A percentile compares a stretch with the other conserved stretches of the same genome.
Evolutionary conservation across 2,797 vertebrate genomes (phyloP).

Genomic region (Enteromius treurensis): DNA sequence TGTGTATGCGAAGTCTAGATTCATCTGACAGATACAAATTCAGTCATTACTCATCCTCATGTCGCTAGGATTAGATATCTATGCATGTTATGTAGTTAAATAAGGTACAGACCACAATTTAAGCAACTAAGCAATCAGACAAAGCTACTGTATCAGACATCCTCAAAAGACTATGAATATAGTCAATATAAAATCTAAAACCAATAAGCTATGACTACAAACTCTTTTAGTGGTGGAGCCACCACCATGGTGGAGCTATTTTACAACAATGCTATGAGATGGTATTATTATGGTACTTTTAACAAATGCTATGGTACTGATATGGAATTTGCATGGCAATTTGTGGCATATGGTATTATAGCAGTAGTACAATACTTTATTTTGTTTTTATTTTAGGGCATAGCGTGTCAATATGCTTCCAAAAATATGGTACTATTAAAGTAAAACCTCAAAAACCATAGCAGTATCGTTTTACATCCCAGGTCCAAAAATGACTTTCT

Average conservation of each 20-base stretch:
- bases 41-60: background rate
- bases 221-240: background rate
- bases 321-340: background rate
- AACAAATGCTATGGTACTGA: background rate
- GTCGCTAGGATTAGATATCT: background rate
- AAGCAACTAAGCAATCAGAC: background rate
- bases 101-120: background rate
- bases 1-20: constrained; percentile 5
- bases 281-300: background rate
- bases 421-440: background rate
- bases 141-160: background rate
- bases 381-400: background rate
- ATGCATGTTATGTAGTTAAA: background rate
- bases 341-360: background rate
- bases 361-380: background rate
- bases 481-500: background rate
- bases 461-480: background rate
- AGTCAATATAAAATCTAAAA: too few relatives aligned
- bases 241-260: background rate
- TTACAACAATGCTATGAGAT: background rate
- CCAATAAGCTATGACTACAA: background rate
- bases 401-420: background rate
- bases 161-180: background rate
- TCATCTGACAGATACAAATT: background rate
- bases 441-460: background rate